Evolutionary conservation across 2,797 vertebrate species (phyloP), one percentile per base, ranked within the genome.

Genomic region (Microctenopoma lineatum): DNA sequence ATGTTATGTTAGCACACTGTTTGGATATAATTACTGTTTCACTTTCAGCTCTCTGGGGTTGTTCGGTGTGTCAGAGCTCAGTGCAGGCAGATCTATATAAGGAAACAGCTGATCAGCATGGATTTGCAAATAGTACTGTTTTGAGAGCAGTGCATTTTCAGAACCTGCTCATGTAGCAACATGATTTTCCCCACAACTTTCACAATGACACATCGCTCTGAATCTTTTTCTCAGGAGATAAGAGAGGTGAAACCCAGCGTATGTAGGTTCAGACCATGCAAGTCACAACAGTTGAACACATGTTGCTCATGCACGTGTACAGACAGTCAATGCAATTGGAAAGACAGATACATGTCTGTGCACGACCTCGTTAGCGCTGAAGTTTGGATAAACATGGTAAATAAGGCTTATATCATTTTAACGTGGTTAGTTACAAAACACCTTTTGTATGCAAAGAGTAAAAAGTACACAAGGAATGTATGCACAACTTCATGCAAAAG

Each of bases 71-170:
- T 15, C 52, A 66, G 38, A 61, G 54, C 63, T 69, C 73, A 55
- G 54, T 7, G 34, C 54, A 53, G 47, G 14, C 68, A 71, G 56
- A 50, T 81, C 83, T 90, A 82, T 83, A 79, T 80, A 75, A 73
- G 69, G 85, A 89, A 87, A 84, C 81, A 90, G 87, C 88, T 91
- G 84, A 92, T 88, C 74, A 42, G 58, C 61, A 46, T 53, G 77
- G 64, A 82, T 88, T 81, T 82, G 72, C 80, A 89, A 84, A 76
- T 71, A 59, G 66, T 54, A 25, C 65, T 72, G 72, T 80, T 88
- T 77, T 81, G 76, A 84, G 64, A 81, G 64, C 21, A 41, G 58
- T 41, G 63, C 70, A 57, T 79, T 90, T 84, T 87, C 77, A 85
- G 59, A 84, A 84, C 66, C 66, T 61, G 80, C 82, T 87, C 67